Evolutionary conservation across 2,888 invertebrate species (phyloP).

Genomic region (Catocala fraxini): DNA sequence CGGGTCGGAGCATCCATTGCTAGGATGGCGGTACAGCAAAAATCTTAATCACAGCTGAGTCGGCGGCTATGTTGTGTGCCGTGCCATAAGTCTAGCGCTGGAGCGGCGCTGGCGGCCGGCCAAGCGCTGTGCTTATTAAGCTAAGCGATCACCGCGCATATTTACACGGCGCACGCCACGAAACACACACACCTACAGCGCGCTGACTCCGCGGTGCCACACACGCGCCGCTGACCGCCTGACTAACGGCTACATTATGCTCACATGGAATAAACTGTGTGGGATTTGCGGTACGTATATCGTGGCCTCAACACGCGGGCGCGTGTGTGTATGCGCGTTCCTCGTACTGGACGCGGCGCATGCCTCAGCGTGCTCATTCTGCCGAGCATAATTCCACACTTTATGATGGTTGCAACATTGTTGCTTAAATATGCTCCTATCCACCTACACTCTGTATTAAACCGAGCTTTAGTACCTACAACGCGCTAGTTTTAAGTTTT

Average conservation of each 20-base stretch:
- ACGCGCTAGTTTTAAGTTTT: constrained; percentile 30
- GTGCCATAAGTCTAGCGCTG: constrained; percentile 53
- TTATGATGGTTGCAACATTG: constrained; percentile 45
- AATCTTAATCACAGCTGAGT: constrained; percentile 71
- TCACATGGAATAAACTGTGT: constrained; percentile 13
- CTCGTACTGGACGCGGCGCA: constrained; percentile 8
- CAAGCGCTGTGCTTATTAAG: constrained; percentile 64
- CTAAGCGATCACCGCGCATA: constrained; percentile 61
- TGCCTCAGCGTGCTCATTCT: constrained; percentile 14
- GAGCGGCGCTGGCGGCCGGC: constrained; percentile 33
- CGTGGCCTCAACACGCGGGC: constrained; percentile 1
- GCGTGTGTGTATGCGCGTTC: constrained; percentile 2
- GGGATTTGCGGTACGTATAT: constrained; percentile 16
- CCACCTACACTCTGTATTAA: constrained; percentile 18
- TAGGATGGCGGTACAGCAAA: constrained; percentile 49
- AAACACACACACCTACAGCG: constrained; percentile 9
- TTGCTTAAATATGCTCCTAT: constrained; percentile 31
- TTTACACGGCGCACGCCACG: constrained; percentile 39
- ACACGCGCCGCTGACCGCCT: constrained; percentile 19
- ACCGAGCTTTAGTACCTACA: constrained; percentile 26
- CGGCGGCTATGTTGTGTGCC: constrained; percentile 57
- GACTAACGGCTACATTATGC: constrained; percentile 11
- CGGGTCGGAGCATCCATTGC: constrained; percentile 34
- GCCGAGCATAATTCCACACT: constrained; percentile 39
- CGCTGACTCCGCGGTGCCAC: constrained; percentile 29